These are phyloP conservation scores for Ceyx cyanopectus DNA, from an alignment of 2,113 vertebrate genomes.

Conservation along the genomic window DNA sequence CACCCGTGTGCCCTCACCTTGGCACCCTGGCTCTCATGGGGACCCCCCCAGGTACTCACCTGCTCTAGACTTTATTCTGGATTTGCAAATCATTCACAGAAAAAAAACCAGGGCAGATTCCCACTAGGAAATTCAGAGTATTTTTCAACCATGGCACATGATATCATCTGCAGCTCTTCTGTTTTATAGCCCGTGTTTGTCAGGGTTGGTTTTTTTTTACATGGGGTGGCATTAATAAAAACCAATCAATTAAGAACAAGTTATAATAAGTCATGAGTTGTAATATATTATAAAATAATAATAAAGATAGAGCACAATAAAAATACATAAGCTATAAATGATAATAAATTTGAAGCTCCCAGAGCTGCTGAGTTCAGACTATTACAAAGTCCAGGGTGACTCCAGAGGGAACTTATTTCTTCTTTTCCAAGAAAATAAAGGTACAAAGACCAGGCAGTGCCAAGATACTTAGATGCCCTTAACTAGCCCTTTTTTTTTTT, in stretches of 20 bases:
- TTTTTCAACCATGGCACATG: fast-evolving
- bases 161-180: neutral
- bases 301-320: too few relatives aligned
- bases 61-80: neutral
- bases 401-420: neutral
- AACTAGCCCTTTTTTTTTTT: neutral
- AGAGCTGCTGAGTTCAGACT: neutral
- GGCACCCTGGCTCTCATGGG: neutral
- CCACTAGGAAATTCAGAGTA: neutral
- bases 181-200: neutral
- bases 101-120: neutral
- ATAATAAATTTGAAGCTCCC: neutral
- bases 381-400: neutral
- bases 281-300: too few relatives aligned
- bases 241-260: neutral
- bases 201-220: neutral
- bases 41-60: neutral
- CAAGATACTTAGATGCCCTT: neutral
- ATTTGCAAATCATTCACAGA: neutral
- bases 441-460: neutral
- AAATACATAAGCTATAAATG: neutral
- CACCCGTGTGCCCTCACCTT: fast-evolving
- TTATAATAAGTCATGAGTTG: too few relatives aligned
- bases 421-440: neutral
- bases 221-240: neutral